phyloP scores from a whole-genome alignment of 2,888 invertebrate genomes.

The Pyralis farinalis region DNA sequence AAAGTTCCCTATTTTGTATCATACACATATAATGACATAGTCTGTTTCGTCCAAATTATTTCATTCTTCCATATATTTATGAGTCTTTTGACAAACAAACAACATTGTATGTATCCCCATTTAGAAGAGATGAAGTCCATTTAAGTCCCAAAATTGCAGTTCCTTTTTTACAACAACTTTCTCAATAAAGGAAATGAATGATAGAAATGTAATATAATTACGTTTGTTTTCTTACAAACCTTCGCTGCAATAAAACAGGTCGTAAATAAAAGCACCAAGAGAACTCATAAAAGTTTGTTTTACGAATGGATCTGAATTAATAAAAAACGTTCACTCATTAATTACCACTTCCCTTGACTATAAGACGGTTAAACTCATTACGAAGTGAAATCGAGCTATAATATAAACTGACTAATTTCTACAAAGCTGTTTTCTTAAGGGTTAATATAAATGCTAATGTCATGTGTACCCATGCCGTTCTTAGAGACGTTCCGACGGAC shows the following conservation, averaged over 20 bases:
- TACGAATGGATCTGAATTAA: conserved; percentile 9
- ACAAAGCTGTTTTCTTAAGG: conserved; percentile 55
- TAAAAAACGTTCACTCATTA: conserved; percentile 15
- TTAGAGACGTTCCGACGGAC: background rate
- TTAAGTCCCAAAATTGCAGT: background rate
- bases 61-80: too few species aligned
- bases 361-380: conserved; percentile 18
- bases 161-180: background rate
- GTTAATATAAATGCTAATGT: conserved; percentile 73
- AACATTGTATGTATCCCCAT: too few species aligned
- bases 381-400: conserved; percentile 32
- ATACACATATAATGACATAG: too few species aligned
- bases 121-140: too few species aligned
- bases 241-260: background rate
- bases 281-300: background rate
- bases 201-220: background rate
- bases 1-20: too few species aligned
- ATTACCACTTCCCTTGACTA: conserved; percentile 12
- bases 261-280: background rate
- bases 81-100: too few species aligned
- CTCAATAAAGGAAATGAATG: conserved; percentile 1
- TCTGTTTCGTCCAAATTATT: too few species aligned
- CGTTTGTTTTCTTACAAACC: conserved; percentile 1
- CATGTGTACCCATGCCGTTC: conserved; percentile 20
- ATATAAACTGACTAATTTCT: conserved; percentile 53